Percentiles rank a stretch among this genome's conserved stretches.
Evolutionary conservation across 2,113 vertebrate species (phyloP).

Genomic region (Talpa occidentalis): DNA sequence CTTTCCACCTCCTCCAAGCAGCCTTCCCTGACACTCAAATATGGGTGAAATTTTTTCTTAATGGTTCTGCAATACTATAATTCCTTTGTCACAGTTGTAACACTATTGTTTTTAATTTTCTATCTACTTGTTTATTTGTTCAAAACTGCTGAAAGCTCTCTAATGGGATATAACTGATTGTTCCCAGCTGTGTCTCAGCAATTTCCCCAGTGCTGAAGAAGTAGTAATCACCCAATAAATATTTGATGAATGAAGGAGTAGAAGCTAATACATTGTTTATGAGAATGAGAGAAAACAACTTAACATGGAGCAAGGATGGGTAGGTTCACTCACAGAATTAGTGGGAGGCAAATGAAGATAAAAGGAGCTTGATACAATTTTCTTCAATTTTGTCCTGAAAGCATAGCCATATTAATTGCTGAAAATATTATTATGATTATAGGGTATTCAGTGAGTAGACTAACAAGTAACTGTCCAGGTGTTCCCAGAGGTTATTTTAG

Average conservation of each 20-base stretch:
- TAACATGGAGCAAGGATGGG: background rate
- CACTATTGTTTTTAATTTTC: background rate
- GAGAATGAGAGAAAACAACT: background rate
- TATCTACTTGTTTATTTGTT: background rate
- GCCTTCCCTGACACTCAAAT: background rate
- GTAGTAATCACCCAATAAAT: background rate
- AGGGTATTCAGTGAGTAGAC: background rate
- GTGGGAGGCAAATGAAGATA: background rate
- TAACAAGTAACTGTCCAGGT: background rate
- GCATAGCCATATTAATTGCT: background rate
- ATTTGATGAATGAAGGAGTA: background rate
- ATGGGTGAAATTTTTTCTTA: background rate
- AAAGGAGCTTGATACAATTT: background rate
- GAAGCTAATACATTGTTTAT: background rate
- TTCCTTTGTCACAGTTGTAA: background rate
- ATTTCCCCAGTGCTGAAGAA: background rate
- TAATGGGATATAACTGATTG: background rate
- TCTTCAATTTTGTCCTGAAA: background rate
- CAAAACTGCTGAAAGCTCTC: background rate
- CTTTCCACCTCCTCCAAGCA: background rate
- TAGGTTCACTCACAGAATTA: background rate
- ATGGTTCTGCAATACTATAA: rapidly evolving
- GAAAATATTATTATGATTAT: background rate
- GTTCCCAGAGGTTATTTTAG: background rate
- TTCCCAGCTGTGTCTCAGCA: background rate